phyloP scores from a whole-genome alignment of 2,797 vertebrate species.

The Triplophysa yarkandensis region DNA sequence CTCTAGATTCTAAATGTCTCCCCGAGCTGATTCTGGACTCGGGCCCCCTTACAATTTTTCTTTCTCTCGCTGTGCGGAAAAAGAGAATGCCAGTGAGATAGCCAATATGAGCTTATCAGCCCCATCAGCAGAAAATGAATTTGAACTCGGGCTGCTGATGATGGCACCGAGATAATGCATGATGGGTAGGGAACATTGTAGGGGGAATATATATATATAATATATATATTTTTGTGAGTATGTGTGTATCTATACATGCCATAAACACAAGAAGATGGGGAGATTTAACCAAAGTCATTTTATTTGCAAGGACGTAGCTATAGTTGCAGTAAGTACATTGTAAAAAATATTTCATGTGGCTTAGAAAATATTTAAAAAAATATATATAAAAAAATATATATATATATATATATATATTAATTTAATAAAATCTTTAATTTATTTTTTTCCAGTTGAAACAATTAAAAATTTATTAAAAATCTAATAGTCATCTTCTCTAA shows the following conservation, averaged over 20 bases:
- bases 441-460: too few species aligned
- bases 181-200: slow-evolving; percentile 39
- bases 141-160: slow-evolving; percentile 50
- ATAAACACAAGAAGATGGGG: background rate
- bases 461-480: too few species aligned
- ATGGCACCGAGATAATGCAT: slow-evolving; percentile 52
- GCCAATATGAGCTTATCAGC: slow-evolving; percentile 57
- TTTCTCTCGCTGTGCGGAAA: slow-evolving; percentile 45
- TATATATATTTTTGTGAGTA: slow-evolving; percentile 22
- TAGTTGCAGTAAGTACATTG: background rate
- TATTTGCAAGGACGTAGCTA: background rate
- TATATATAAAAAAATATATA: too few species aligned
- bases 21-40: slow-evolving; percentile 37
- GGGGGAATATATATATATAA: slow-evolving; percentile 13
- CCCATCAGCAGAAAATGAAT: slow-evolving; percentile 57
- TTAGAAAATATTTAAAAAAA: too few species aligned
- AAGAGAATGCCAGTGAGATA: slow-evolving; percentile 54
- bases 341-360: too few species aligned
- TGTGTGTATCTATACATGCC: slow-evolving; percentile 4
- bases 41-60: slow-evolving; percentile 17
- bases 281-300: background rate
- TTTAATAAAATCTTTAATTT: too few species aligned
- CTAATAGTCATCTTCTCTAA: too few species aligned
- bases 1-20: slow-evolving; percentile 54
- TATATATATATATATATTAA: too few species aligned